Conservation (phyloP, 2,797 vertebrate species). For the Acropternis orthonyx region DNA sequence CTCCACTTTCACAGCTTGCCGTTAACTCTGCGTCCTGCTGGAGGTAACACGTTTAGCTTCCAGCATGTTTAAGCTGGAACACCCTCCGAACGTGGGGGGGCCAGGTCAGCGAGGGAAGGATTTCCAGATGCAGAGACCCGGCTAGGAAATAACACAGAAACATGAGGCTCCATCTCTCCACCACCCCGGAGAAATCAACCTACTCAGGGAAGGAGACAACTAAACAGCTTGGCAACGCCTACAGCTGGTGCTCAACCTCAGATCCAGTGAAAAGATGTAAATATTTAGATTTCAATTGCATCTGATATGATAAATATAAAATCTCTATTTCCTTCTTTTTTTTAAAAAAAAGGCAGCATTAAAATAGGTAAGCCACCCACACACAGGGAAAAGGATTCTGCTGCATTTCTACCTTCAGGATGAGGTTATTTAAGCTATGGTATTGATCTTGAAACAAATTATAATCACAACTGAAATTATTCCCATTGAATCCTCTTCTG, state of each 20-base stretch:
- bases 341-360: background rate
- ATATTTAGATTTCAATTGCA: constrained; percentile 68
- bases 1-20: constrained; percentile 52
- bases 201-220: constrained; percentile 20
- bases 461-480: background rate
- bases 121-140: constrained; percentile 1
- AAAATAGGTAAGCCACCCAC: constrained; percentile 56
- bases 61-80: constrained; percentile 26
- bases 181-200: constrained; percentile 11
- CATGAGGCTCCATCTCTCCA: background rate
- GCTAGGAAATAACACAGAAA: background rate
- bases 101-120: constrained; percentile 9
- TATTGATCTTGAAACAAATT: background rate
- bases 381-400: background rate
- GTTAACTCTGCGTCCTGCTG: background rate
- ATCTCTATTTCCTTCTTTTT: constrained; percentile 4
- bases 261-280: constrained; percentile 58
- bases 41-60: background rate
- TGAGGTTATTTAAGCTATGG: background rate
- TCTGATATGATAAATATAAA: constrained; percentile 52
- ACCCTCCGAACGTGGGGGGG: background rate
- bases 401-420: constrained; percentile 6
- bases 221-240: constrained; percentile 55
- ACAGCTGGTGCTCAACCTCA: constrained; percentile 54
- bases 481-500: background rate